Base-by-base conservation (phyloP, 2,888 invertebrate genomes). In the Caenorhabditis sp. region DNA sequence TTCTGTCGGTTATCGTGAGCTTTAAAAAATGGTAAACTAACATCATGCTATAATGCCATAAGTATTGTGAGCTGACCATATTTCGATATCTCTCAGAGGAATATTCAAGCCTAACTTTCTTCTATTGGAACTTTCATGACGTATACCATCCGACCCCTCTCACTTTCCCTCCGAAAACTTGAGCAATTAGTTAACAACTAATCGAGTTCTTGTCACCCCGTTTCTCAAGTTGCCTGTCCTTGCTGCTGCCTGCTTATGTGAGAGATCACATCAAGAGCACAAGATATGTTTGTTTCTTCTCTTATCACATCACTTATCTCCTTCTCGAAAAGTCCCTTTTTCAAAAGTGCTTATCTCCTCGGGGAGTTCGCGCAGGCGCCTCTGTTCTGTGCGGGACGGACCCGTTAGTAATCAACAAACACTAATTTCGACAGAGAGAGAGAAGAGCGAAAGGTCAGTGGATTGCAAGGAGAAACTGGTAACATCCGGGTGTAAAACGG, bases 211-310 rank as follows among this genome's bases (percentile, higher is more conserved):
- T 72, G 59, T 59, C 72, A 72, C 49, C 61, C 72, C n/a, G 5
- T 22, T 61, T 49, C 59, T 49, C 47, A 35, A 74, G 49, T 54
- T 74, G 47, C 41, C 63, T 41, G 41, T 22, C 19, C 26, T 61
- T n/a, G n/a, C n/a, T n/a, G n/a, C n/a, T n/a, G n/a, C n/a, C n/a
- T n/a, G n/a, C n/a, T n/a, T n/a, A 41, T 44, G 47, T 63, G 63
- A 47, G 49, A 69, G 77, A 63, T 49, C 76, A 75, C 74, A 63
- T 54, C 44, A 59, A 70, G 63, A 69, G 77, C 77, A 70, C 77
- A 77, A 69, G 77, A 77, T 77, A 77, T 77, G 77, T 77, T 77
- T 77, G 77, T 77, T 77, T 77, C 68, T 74, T 68, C 66, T 66
- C 64, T 74, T 74, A 63, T 66, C 75, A 68, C 68, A 68, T 68